These are phyloP conservation scores for Zaprionus ornatus DNA, from an alignment of 1,140 invertebrate genomes.

Conservation along the genomic window DNA sequence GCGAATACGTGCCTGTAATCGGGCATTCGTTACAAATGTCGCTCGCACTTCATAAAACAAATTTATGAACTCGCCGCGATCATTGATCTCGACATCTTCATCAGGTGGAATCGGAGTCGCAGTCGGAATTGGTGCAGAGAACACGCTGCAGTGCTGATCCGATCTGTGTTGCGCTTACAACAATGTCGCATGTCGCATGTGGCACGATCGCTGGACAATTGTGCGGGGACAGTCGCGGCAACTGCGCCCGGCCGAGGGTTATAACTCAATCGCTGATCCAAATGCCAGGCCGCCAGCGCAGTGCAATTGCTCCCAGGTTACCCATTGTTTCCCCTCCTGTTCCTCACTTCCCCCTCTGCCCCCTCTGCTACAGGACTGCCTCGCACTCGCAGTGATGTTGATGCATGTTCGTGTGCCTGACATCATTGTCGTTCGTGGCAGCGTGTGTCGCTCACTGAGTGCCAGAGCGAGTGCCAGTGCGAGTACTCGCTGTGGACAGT, in stretches of 20 bases:
- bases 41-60: constrained; percentile 82
- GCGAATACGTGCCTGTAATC: constrained; percentile 59
- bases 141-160: constrained; percentile 28
- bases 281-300: constrained; percentile 59
- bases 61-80: constrained; percentile 80
- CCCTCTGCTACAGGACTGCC: neutral
- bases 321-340: constrained; percentile 55
- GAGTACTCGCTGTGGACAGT: constrained; percentile 41
- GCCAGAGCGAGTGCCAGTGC: constrained; percentile 34
- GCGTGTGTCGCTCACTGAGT: constrained; percentile 51
- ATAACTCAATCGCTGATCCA: constrained; percentile 81
- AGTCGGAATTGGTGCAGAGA: constrained; percentile 37
- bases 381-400: constrained; percentile 23
- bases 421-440: constrained; percentile 63
- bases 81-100: constrained; percentile 81
- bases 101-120: constrained; percentile 56
- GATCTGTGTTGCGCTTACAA: constrained; percentile 48
- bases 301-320: constrained; percentile 77
- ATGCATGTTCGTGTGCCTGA: constrained; percentile 52
- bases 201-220: constrained; percentile 22
- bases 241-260: constrained; percentile 32
- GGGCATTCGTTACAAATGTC: constrained; percentile 78
- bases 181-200: constrained; percentile 47
- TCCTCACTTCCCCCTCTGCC: neutral
- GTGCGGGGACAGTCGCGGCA: neutral